A percentile compares a stretch with the other conserved stretches of the same genome.
These are phyloP conservation scores for Tupaia chinensis DNA, from an alignment of 2,113 vertebrate species.

Conservation along the genomic window DNA sequence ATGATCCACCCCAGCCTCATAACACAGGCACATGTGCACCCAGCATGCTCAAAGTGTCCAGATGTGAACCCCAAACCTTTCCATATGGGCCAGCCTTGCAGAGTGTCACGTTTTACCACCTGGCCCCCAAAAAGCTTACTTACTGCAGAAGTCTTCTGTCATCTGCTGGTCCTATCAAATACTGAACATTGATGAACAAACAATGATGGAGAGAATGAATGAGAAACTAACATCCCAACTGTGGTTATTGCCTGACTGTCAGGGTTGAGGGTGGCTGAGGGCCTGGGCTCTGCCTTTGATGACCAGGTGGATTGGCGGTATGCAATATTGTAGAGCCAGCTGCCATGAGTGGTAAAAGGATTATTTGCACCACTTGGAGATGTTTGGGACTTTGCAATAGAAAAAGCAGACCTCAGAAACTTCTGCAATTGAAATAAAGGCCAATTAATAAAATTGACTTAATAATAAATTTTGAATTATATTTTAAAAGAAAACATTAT, in stretches of 20 bases:
- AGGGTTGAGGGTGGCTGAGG: not conserved
- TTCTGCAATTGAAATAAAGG: not conserved
- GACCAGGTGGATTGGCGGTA: not conserved
- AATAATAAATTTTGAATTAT: not conserved
- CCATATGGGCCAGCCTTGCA: too few species aligned
- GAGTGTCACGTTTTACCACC: too few species aligned
- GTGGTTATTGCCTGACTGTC: not conserved
- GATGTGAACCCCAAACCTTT: too few species aligned
- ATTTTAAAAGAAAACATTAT: conserved; percentile 1
- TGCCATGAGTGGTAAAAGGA: too few species aligned
- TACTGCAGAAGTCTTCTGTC: not conserved
- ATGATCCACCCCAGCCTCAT: too few species aligned
- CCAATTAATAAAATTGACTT: not conserved
- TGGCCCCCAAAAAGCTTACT: not conserved
- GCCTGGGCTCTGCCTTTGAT: not conserved
- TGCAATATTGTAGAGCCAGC: not conserved
- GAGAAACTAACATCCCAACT: not conserved
- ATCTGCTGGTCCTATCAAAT: too few species aligned
- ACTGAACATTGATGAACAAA: too few species aligned
- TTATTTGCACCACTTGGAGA: not conserved
- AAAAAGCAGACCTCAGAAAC: not conserved
- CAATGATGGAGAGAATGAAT: not conserved
- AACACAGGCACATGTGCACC: too few species aligned
- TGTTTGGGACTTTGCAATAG: not conserved
- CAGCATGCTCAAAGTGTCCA: too few species aligned